Evolutionary conservation across 1,140 invertebrate genomes (phyloP).

Genomic region (Mylabris phalerata): DNA sequence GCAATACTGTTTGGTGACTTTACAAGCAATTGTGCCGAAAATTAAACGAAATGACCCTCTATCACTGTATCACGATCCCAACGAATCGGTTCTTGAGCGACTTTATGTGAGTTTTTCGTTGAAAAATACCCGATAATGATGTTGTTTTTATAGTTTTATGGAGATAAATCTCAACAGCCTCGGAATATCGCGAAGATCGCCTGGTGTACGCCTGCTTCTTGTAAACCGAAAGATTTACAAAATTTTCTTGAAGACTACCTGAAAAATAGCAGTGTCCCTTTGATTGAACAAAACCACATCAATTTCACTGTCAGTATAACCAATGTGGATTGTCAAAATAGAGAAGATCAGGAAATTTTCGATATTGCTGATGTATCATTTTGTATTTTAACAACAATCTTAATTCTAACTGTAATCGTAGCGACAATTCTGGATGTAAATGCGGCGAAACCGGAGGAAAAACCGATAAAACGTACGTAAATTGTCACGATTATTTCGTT

Average conservation of each 20-base stretch:
- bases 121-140: neutral
- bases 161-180: slow-evolving; percentile 38
- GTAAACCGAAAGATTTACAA: slow-evolving; percentile 43
- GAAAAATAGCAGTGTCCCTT: slow-evolving; percentile 40
- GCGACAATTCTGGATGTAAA: slow-evolving; percentile 32
- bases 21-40: slow-evolving; percentile 38
- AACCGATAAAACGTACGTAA: slow-evolving; percentile 29
- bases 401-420: slow-evolving; percentile 27
- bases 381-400: slow-evolving; percentile 27
- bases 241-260: slow-evolving; percentile 43
- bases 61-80: slow-evolving; percentile 42
- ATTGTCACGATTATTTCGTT: neutral
- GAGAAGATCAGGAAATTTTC: slow-evolving; percentile 33
- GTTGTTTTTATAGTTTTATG: slow-evolving; percentile 33
- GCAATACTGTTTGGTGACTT: slow-evolving; percentile 50
- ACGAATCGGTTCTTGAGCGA: slow-evolving; percentile 45
- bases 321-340: slow-evolving; percentile 34
- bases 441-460: slow-evolving; percentile 19
- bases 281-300: slow-evolving; percentile 36
- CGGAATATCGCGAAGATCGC: slow-evolving; percentile 48
- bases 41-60: slow-evolving; percentile 37
- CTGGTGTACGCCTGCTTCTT: slow-evolving; percentile 48
- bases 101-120: slow-evolving; percentile 45
- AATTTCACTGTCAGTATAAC: slow-evolving; percentile 35
- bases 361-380: slow-evolving; percentile 41